phyloP scores from a whole-genome alignment of 2,797 vertebrate species.

The Mus caroli region DNA sequence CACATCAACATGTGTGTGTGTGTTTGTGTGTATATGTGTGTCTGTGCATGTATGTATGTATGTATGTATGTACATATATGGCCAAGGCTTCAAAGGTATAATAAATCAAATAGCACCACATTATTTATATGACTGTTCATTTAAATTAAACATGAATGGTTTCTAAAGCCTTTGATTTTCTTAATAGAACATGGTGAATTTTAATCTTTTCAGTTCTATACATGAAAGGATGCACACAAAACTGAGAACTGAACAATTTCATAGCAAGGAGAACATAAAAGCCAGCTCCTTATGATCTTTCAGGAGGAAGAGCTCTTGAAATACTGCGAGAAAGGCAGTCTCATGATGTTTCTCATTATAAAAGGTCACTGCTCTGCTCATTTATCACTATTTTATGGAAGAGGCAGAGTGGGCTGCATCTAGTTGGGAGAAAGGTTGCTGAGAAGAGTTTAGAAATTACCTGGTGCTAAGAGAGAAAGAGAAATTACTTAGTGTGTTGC shows the following conservation, averaged over 20 bases:
- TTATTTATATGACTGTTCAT: conserved; percentile 25
- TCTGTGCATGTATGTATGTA: background rate
- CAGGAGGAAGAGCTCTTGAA: conserved; percentile 82
- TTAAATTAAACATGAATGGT: conserved; percentile 40
- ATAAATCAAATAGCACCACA: conserved; percentile 1
- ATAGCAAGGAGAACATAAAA: conserved; percentile 75
- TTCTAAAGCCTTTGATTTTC: conserved; percentile 64
- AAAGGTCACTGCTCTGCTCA: conserved; percentile 86
- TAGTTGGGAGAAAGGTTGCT: conserved; percentile 80
- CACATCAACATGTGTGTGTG: background rate
- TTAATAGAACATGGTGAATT: conserved; percentile 53
- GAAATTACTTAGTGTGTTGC: conserved; percentile 82
- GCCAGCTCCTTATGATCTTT: conserved; percentile 74
- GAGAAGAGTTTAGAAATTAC: conserved; percentile 84
- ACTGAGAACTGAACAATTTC: conserved; percentile 67
- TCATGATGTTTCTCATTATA: conserved; percentile 86
- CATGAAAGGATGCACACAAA: conserved; percentile 63
- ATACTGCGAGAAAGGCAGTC: conserved; percentile 80
- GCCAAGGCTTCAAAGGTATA: background rate
- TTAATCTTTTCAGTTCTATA: conserved; percentile 29
- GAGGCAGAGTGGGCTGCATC: conserved; percentile 75
- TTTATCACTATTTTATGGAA: conserved; percentile 86
- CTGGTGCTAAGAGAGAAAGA: conserved; percentile 78
- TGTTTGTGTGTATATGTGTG: too few species aligned
- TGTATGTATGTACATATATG: conserved; percentile 24